Percentiles rank a stretch among this genome's conserved stretches.
These are phyloP conservation scores for Laspeyria flexula DNA, from an alignment of 2,888 invertebrate species.

Conservation along the genomic window DNA sequence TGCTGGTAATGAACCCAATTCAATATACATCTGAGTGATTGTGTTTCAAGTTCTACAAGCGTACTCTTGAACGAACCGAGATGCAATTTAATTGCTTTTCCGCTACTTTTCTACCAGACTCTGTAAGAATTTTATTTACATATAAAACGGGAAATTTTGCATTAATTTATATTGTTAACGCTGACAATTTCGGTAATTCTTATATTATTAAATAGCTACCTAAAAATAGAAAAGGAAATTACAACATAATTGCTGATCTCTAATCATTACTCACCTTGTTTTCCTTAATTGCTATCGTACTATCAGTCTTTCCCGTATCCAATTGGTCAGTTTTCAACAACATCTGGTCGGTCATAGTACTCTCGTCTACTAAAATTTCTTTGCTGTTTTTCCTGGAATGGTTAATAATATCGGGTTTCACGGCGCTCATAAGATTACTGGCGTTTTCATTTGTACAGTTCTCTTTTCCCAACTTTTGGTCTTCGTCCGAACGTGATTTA, in stretches of 20 bases:
- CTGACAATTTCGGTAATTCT: too few relatives aligned
- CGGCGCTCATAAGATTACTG: constrained; percentile 70
- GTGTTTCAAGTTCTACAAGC: constrained; percentile 29
- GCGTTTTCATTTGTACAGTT: constrained; percentile 79
- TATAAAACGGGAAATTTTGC: background rate
- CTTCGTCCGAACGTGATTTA: constrained; percentile 73
- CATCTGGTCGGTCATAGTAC: constrained; percentile 67
- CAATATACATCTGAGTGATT: constrained; percentile 45
- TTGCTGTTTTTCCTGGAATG: constrained; percentile 70
- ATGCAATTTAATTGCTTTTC: constrained; percentile 18
- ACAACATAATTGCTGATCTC: too few relatives aligned
- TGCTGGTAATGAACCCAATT: constrained; percentile 63
- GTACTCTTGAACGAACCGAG: constrained; percentile 13
- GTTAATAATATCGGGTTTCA: constrained; percentile 75
- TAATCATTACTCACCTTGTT: constrained; percentile 62
- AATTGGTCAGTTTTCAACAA: constrained; percentile 63
- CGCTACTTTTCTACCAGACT: background rate
- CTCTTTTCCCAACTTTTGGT: constrained; percentile 70
- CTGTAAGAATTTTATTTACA: background rate
- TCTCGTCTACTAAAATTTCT: constrained; percentile 69
- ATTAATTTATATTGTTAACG: background rate
- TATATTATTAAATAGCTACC: too few relatives aligned
- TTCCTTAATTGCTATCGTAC: constrained; percentile 64
- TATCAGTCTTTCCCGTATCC: constrained; percentile 71
- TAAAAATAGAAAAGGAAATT: too few relatives aligned